Conservation (phyloP, 2,888 invertebrate genomes). For the Aspidapion aeneum region DNA sequence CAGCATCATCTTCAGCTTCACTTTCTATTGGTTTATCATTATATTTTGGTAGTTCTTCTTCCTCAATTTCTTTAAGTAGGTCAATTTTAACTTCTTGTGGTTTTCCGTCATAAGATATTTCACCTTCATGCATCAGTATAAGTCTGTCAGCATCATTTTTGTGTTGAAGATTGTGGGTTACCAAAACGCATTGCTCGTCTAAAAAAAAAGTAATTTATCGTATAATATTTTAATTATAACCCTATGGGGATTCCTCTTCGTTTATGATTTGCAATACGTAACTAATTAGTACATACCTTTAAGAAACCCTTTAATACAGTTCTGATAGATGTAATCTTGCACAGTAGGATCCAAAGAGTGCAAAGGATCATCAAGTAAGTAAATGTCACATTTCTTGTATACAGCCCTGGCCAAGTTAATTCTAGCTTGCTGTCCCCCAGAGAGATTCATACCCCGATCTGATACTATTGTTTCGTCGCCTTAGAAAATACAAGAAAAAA, state of each 20-base stretch:
- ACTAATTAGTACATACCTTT: too few relatives aligned
- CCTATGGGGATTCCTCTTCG: too few relatives aligned
- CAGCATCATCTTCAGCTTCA: not conserved
- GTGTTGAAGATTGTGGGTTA: constrained; percentile 67
- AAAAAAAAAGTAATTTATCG: too few relatives aligned
- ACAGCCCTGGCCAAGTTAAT: constrained; percentile 82
- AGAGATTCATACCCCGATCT: constrained; percentile 69
- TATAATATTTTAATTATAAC: too few relatives aligned
- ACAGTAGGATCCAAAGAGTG: constrained; percentile 81
- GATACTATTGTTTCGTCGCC: constrained; percentile 77
- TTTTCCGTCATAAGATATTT: constrained; percentile 57
- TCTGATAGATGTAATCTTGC: constrained; percentile 78
- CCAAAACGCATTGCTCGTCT: constrained; percentile 65
- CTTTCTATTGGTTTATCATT: constrained; percentile 43
- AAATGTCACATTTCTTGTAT: constrained; percentile 78
- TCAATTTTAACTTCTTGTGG: constrained; percentile 62
- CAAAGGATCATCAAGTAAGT: constrained; percentile 82
- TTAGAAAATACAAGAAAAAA: not conserved
- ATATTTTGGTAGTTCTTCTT: constrained; percentile 34
- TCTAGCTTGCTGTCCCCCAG: constrained; percentile 81
- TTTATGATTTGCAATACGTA: too few relatives aligned
- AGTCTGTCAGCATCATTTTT: constrained; percentile 48
- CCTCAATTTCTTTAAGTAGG: constrained; percentile 40
- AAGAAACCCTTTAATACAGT: constrained; percentile 62
- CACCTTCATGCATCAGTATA: constrained; percentile 44